Base-by-base conservation (phyloP, 2,797 vertebrate species). In the Perodicticus potto region DNA sequence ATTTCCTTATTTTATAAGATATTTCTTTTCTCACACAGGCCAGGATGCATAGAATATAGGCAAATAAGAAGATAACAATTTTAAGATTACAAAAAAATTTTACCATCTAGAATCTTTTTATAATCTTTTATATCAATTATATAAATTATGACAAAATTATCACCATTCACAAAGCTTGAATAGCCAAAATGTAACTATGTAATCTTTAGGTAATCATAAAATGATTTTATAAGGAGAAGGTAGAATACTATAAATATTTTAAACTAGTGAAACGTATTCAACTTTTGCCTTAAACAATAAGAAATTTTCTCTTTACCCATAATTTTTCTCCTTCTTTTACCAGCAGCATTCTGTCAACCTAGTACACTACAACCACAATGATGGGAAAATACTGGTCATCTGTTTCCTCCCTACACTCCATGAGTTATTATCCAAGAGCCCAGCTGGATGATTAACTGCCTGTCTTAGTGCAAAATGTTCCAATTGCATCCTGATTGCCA, bases 401-500 rank as follows among this genome's bases (percentile, higher is more conserved):
- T 95, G 70, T 97, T 98, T 97, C 81, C 69, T 93, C 86, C 83
- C 72, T 89, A 57, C 43, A 94, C 59, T 92, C 84, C 91, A 57
- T 83, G 78, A 96, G 86, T 95, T 88, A 93, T 74, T 73, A 96
- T 90, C 23, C 81, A 81, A 93, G 72, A 97, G 69, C 0, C 16
- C 78, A 97, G 89, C 80, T 98, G 65, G 72, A 81, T 94, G 53
- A 94, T 97, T 96, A 97, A 96, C 70, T 67, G 55, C 16, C 84
- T 91, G 84, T 92, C 73, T 91, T 74, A 61, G 55, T 95, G n/a
- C 22, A 96, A 94, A 94, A 72, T 70, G 37, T 91, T 97, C 95
- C 74, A 97, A n/a, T n/a, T 96, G 40, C 32, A 90, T 0, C 1
- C 4, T 94, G 73, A 49, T 23, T 85, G 88, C 88, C 97, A 98